Evolutionary conservation across 2,888 invertebrate genomes (phyloP), one percentile per base, ranked within the genome.

Genomic region (Philereme transversata): DNA sequence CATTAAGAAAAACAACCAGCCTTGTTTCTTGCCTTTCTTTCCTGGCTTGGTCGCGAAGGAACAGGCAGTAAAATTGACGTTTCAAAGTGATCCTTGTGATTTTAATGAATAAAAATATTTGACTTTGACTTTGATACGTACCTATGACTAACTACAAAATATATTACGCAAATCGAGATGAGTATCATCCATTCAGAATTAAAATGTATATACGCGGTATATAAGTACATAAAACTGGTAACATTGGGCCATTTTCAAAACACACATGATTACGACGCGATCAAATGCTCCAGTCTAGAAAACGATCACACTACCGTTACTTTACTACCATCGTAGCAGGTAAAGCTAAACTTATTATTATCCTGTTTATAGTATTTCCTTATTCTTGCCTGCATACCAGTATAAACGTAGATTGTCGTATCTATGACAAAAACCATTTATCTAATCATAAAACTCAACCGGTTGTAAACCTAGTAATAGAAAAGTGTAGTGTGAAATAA

Each of bases 401-500:
- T n/a, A n/a, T n/a, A n/a, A n/a, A n/a, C n/a, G n/a, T 33, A 9
- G n/a, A 46, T 46, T 38, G 62, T 62, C 45, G 54, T 62, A 69
- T 71, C 63, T 57, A 50, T 50, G 47, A 61, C 34, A 64, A 68
- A 65, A 64, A 51, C 57, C 44, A 65, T 68, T 68, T 45, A 65
- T 60, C 46, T 57, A 60, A 62, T 57, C 51, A 51, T 59, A 61
- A 51, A 60, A 61, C 60, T 57, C 9, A 52, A 57, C 53, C 49
- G 57, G 56, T 63, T 68, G 60, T 59, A 62, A 68, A 70, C 53
- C 33, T 46, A 63, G 69, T 66, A 63, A 53, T 64, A 64, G 64
- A 62, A 62, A 60, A 62, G 22, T 61, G 55, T 62, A 64, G 67
- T 66, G 68, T 47, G 67, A 70, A 69, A 74, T 70, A 73, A 68